Evolutionary conservation across 2,797 vertebrate genomes (phyloP), one percentile per base, ranked within the genome.

Genomic region (Podargus strigoides): DNA sequence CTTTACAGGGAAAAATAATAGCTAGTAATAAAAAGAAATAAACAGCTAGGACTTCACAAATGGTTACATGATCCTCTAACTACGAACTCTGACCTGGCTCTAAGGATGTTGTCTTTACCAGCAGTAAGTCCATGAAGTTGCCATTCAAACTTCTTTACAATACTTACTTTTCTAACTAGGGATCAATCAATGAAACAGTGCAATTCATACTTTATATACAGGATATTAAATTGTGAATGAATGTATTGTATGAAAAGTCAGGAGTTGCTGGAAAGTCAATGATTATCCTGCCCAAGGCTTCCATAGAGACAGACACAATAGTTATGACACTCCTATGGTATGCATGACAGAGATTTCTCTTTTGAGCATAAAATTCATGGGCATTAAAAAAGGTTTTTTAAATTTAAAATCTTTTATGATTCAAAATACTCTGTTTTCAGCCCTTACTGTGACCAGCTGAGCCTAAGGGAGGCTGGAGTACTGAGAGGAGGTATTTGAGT

Each of bases 261-360:
- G 60, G 50, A 84, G 56, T 90, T 67, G 69, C 52, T 81, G 83
- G 32, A 56, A 94, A 92, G 63, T 53, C 63, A 79, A 66, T 41
- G 17, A 80, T 14, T 80, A 90, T 78, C 64, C 84, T 74, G 62
- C 63, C 56, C 3, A 1, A 91, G 62, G 87, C 91, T 95, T 95
- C 94, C 94, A 96, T 94, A 95, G 94, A 96, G 76, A 97, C 93
- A 96, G 93, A 95, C 92, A 93, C 94, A 97, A 96, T 95, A 95
- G 90, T 96, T 95, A 94, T 90, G 81, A 93, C 76, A 94, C 68
- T 87, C 50, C 72, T 70, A 24, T 68, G 87, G 87, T 87, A 96
- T 92, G 91, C 1, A 0, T 89, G 75, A 81, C 89, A 93, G 60
- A 83, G 67, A 85, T 67, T 93, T 80, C 93, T 85, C 66, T 58